Conservation (phyloP, 1,140 invertebrate species). For the Grapholita molesta region DNA sequence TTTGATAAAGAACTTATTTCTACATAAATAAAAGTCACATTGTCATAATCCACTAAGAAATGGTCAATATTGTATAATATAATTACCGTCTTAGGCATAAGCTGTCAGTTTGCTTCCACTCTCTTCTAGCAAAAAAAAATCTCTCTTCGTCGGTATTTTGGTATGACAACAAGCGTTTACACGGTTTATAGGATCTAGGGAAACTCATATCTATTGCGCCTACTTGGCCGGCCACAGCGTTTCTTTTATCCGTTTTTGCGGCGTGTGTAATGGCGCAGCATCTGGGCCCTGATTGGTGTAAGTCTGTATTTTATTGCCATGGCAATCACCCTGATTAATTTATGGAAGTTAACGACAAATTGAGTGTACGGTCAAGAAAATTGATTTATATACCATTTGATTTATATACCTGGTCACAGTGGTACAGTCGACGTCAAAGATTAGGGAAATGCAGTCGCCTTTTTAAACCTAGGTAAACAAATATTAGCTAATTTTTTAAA, state of each 20-base stretch:
- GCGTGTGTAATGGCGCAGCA: not conserved
- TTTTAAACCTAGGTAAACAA: too few species aligned
- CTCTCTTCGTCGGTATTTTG: not conserved
- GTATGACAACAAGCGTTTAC: not conserved
- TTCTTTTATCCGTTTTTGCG: slow-evolving; percentile 9
- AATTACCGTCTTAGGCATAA: too few species aligned
- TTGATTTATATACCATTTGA: too few species aligned
- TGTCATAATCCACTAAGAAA: too few species aligned
- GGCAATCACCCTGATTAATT: not conserved
- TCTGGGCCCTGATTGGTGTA: not conserved
- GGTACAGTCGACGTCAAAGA: too few species aligned
- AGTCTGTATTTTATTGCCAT: not conserved
- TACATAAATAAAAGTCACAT: too few species aligned
- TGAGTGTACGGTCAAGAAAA: not conserved
- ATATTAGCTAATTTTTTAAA: too few species aligned
- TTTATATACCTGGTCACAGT: too few species aligned
- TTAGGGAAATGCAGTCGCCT: too few species aligned
- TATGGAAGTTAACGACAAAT: not conserved
- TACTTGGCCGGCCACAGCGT: not conserved
- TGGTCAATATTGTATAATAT: too few species aligned
- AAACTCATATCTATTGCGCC: not conserved
- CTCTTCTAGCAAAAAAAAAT: not conserved
- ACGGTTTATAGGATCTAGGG: not conserved
- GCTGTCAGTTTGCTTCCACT: too few species aligned
- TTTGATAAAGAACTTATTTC: too few species aligned